Percentiles rank a stretch among this genome's conserved stretches.
These are phyloP conservation scores for Microtus richardsoni DNA, from an alignment of 2,113 vertebrate genomes.

Conservation along the genomic window DNA sequence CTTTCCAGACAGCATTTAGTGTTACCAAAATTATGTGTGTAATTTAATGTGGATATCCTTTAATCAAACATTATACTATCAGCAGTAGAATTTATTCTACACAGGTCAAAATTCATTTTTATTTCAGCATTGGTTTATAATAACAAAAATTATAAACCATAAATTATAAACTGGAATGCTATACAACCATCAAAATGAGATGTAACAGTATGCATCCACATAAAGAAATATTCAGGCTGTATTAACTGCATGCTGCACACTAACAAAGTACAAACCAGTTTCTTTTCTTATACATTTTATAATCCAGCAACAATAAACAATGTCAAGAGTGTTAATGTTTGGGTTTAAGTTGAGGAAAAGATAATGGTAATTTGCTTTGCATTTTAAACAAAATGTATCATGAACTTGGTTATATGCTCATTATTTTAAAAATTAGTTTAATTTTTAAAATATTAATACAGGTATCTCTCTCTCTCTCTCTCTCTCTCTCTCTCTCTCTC, in stretches of 20 bases:
- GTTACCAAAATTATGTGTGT: constrained; percentile 45
- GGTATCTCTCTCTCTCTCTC: background rate
- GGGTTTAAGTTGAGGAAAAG: background rate
- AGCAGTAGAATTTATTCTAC: constrained; percentile 24
- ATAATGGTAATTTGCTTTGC: constrained; percentile 12
- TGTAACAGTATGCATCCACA: background rate
- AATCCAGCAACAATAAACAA: constrained; percentile 3
- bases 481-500: background rate
- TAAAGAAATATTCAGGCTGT: background rate
- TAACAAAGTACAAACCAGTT: background rate
- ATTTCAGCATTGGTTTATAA: constrained; percentile 51
- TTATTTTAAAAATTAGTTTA: constrained; percentile 54
- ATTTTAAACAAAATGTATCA: constrained; percentile 45
- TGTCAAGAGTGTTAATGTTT: background rate
- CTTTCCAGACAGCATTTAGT: background rate
- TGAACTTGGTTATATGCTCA: constrained; percentile 16
- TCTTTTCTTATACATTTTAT: constrained; percentile 16
- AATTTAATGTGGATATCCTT: background rate
- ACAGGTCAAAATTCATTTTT: constrained; percentile 36
- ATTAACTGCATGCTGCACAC: background rate
- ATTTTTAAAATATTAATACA: background rate
- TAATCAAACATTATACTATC: constrained; percentile 42
- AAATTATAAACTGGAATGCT: constrained; percentile 10
- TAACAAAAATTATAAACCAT: background rate
- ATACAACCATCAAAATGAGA: constrained; percentile 30